These are phyloP conservation scores for Argyrosomus japonicus DNA, from an alignment of 2,113 vertebrate genomes.

Conservation along the genomic window DNA sequence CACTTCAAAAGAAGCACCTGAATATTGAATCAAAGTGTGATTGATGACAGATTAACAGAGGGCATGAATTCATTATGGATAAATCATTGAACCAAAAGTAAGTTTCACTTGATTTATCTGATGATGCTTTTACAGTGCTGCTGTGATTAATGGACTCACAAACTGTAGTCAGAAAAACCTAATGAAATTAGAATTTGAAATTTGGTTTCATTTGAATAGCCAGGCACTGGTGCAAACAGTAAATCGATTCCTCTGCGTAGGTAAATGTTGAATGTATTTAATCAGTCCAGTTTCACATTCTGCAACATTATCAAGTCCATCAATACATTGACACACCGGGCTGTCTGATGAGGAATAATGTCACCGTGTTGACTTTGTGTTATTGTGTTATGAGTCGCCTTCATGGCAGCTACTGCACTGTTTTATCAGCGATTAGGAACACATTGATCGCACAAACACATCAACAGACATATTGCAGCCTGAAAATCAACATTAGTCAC, in stretches of 20 bases:
- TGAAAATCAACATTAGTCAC: conserved; percentile 63
- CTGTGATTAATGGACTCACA: conserved; percentile 76
- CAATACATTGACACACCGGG: conserved; percentile 36
- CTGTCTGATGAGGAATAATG: conserved; percentile 24
- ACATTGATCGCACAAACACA: conserved; percentile 29
- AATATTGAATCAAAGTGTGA: conserved; percentile 49
- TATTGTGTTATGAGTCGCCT: conserved; percentile 8
- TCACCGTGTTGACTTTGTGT: conserved; percentile 26
- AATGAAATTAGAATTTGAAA: conserved; percentile 80
- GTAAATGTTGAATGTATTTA: conserved; percentile 49
- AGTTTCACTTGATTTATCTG: conserved; percentile 69
- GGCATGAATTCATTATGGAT: conserved; percentile 63
- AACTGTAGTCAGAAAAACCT: conserved; percentile 51
- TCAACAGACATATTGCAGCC: conserved; percentile 42
- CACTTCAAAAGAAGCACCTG: background rate
- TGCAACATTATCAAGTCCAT: conserved; percentile 44
- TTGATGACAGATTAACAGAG: conserved; percentile 53
- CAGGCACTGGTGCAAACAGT: conserved; percentile 36
- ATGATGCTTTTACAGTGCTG: conserved; percentile 40
- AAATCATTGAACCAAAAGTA: conserved; percentile 61
- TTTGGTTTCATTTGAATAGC: conserved; percentile 68
- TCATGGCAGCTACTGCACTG: conserved; percentile 2
- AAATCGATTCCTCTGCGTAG: conserved; percentile 49
- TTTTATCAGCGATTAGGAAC: conserved; percentile 18
- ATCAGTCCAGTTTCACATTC: conserved; percentile 57